These are phyloP conservation scores for Discoglossus pictus DNA, from an alignment of 2,797 vertebrate species.

Conservation along the genomic window DNA sequence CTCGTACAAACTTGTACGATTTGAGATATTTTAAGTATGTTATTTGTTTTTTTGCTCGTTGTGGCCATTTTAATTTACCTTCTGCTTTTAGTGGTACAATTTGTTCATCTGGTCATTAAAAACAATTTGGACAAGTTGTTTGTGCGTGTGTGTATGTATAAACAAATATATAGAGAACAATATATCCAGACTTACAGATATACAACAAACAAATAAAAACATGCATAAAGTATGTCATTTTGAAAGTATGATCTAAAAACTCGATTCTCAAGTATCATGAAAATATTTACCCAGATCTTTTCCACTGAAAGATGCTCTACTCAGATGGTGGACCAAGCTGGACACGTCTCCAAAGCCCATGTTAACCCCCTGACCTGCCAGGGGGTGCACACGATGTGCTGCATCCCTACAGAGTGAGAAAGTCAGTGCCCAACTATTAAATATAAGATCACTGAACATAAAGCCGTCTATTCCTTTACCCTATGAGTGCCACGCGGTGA, in stretches of 20 bases:
- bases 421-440: too few species aligned
- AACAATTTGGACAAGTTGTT: too few species aligned
- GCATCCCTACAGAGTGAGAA: slow-evolving; percentile 78
- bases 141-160: too few species aligned
- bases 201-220: too few species aligned
- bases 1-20: too few species aligned
- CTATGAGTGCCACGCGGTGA: slow-evolving; percentile 88
- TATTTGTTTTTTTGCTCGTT: too few species aligned
- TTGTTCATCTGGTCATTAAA: too few species aligned
- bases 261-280: slow-evolving; percentile 13
- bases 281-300: slow-evolving; percentile 85
- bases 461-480: slow-evolving; percentile 74
- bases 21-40: too few species aligned
- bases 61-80: too few species aligned
- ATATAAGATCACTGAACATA: neutral
- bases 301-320: slow-evolving; percentile 89
- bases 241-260: neutral
- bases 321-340: slow-evolving; percentile 83
- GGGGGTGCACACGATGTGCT: slow-evolving; percentile 94
- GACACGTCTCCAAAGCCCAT: slow-evolving; percentile 94
- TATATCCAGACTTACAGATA: neutral
- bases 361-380: slow-evolving; percentile 96
- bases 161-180: too few species aligned
- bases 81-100: too few species aligned
- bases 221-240: neutral